A percentile compares a stretch with the other conserved stretches of the same genome.
Conservation (phyloP, 2,113 vertebrate species). For the Puntigrus tetrazona region DNA sequence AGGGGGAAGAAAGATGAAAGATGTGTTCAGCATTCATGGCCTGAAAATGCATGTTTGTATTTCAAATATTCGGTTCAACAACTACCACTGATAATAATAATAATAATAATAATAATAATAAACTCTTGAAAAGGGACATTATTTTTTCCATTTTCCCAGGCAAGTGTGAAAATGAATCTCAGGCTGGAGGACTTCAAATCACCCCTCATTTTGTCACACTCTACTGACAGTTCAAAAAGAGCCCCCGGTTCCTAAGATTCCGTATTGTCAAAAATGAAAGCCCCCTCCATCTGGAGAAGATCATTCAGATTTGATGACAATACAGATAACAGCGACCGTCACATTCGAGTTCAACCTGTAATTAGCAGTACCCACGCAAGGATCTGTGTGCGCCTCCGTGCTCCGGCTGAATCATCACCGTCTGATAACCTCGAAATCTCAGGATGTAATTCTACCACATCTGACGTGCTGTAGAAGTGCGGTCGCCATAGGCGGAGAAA, state of each 20-base stretch:
- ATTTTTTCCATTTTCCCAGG: slow-evolving; percentile 26
- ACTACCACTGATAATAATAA: slow-evolving; percentile 38
- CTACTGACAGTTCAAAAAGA: background rate
- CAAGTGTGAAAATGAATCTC: slow-evolving; percentile 10
- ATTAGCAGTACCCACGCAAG: slow-evolving; percentile 40
- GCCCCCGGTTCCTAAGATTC: background rate
- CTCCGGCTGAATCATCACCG: slow-evolving; percentile 22
- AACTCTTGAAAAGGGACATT: slow-evolving; percentile 4
- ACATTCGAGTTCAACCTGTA: slow-evolving; percentile 36
- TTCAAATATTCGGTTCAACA: slow-evolving; percentile 25
- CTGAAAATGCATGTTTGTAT: background rate
- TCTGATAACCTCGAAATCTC: slow-evolving; percentile 18
- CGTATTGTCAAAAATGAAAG: slow-evolving; percentile 9
- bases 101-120: too few species aligned
- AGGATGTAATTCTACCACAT: slow-evolving; percentile 8
- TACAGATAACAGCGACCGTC: slow-evolving; percentile 32
- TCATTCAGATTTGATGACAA: slow-evolving; percentile 25
- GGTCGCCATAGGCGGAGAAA: slow-evolving; percentile 15
- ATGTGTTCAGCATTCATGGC: background rate
- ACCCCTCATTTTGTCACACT: background rate
- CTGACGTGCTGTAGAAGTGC: background rate
- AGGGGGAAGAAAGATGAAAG: background rate
- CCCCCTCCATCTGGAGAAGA: background rate
- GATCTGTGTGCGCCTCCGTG: background rate
- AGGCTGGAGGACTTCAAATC: slow-evolving; percentile 6